Base-by-base conservation (phyloP, 2,888 invertebrate species). In the Candidula unifasciata region DNA sequence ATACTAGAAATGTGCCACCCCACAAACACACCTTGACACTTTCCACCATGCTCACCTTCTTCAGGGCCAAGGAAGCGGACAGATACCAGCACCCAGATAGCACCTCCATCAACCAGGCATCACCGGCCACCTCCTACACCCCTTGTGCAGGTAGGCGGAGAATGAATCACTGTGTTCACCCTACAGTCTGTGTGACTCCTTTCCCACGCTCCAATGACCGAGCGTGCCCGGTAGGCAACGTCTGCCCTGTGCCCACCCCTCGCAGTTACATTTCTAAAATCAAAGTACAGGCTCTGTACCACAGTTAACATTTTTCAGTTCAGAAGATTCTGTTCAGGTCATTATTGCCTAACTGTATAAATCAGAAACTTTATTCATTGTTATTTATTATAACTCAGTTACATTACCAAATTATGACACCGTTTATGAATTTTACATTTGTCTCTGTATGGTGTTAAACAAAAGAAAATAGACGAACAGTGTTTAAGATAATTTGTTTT, bases 61-160 rank as follows among this genome's bases (percentile, higher is more conserved):
- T 86, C 87, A 91, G 91, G 79, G 90, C 90, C 44, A 89, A 89
- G 80, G 87, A 88, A 60, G 76, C 89, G 66, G 85, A 88, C 44
- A 90, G 90, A 77, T 89, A 87, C 84, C 88, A 87, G 71, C 88
- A 86, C 8, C 81, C 24, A 83, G 83, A 71, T 37, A 27, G 52
- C 16, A n/a, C 18, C 27, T 8, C 68, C 21, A 68, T 44, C n/a
- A 37, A 10, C 68, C 8, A 27, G 18, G 79, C 71, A 68, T 69
- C 81, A 35, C 68, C 78, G 78, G 73, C 76, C 77, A 80, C 76
- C 52, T 35, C 82, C 77, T 69, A 78, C 83, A 37, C 69, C 37
- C 68, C 83, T 69, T 85, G 79, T 77, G 57, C 71, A 86, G 83
- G 64, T 85, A 85, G 27, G 71, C 85, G 27, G 30, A 82, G 82